Base-by-base conservation (phyloP, 2,797 vertebrate genomes). In the Kryptolebias ocellatus region DNA sequence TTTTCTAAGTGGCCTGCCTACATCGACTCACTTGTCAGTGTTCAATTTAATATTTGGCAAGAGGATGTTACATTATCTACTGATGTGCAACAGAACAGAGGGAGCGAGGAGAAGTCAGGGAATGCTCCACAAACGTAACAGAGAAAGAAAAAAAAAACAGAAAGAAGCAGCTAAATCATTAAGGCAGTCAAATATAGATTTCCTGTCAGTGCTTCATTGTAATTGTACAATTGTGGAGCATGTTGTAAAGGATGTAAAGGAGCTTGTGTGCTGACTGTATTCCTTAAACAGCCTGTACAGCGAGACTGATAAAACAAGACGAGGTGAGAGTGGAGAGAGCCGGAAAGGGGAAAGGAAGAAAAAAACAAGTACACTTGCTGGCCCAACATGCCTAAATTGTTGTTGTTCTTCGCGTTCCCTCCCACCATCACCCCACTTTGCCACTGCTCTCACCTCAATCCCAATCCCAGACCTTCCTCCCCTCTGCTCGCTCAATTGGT, bases 121-220 rank as follows among this genome's bases (percentile, higher is more conserved):
- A 59, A 29, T 9, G 17, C 34, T 16, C 70, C 34, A 17, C 18
- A 68, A 27, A 70, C 53, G 53, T 80, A 82, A 78, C 79, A 51
- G 60, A 64, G 53, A 70, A 1, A 11, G 18, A 18, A 24, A 20
- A 39, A 49, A 24, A 81, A 81, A 86, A 79, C 44, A 57, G 56
- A 67, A 62, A 82, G 74, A 82, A 86, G 74, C 76, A 85, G 86
- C 79, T 81, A 80, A 91, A 93, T 91, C 85, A 90, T 91, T 90
- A 86, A 83, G 77, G 68, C 59, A 70, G 89, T 89, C 85, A 83
- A 76, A 83, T 90, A 94, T 92, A 81, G 94, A 94, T 93, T 93
- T 94, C 83, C 85, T 93, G 93, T 92, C 92, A 77, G 74, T 18
- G 45, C 73, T 69, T 80, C 81, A 84, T 88, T 93, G 88, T 91